These are phyloP conservation scores for Sicus ferrugineus DNA, from an alignment of 2,888 invertebrate species.

Conservation along the genomic window DNA sequence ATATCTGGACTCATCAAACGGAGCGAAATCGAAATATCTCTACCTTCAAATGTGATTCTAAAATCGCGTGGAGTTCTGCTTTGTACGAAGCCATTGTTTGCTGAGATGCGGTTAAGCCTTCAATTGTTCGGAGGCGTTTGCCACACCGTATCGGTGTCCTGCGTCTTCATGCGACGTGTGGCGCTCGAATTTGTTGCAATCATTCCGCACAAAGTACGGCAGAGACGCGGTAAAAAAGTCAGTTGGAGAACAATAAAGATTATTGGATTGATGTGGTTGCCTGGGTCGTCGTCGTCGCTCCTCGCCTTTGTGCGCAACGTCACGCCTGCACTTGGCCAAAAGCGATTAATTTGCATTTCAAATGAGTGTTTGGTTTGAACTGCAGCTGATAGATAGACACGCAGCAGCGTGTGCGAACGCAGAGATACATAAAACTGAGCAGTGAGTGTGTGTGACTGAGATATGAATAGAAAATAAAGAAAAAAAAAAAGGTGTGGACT, in stretches of 20 bases:
- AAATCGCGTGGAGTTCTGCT: too few relatives aligned
- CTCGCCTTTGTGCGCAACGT: not conserved
- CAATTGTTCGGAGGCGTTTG: not conserved
- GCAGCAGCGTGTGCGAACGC: not conserved
- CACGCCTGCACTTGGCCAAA: slow-evolving; percentile 26
- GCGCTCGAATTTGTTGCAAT: not conserved
- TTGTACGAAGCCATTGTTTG: too few relatives aligned
- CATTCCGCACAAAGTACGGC: too few relatives aligned
- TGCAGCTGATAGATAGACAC: slow-evolving; percentile 14
- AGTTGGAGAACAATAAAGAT: slow-evolving; percentile 42
- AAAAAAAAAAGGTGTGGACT: too few relatives aligned
- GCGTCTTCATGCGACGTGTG: not conserved
- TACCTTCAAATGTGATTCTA: too few relatives aligned
- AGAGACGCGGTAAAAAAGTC: slow-evolving; percentile 35
- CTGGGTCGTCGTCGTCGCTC: too few relatives aligned
- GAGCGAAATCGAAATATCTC: too few relatives aligned
- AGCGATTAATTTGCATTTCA: slow-evolving; percentile 32
- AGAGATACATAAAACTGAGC: not conserved
- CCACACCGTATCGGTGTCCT: not conserved
- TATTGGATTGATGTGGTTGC: slow-evolving; percentile 36
- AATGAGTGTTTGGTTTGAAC: slow-evolving; percentile 17
- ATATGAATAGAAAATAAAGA: not conserved
- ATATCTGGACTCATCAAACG: too few relatives aligned
- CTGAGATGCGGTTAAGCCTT: not conserved
- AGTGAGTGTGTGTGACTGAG: not conserved